Conservation (phyloP, 2,797 vertebrate genomes). For the Lagodon rhomboides region DNA sequence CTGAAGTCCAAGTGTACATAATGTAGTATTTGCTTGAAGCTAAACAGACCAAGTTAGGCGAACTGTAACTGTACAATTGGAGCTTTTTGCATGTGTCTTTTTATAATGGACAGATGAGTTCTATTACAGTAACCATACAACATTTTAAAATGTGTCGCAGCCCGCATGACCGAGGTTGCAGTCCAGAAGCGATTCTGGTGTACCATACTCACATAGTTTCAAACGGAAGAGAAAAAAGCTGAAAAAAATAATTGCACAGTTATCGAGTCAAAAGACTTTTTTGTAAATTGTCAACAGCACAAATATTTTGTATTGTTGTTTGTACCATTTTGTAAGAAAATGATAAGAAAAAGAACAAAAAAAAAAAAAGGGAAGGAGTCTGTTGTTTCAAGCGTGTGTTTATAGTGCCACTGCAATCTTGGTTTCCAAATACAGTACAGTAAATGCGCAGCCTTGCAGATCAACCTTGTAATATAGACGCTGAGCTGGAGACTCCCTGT, state of each 20-base stretch:
- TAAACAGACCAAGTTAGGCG: conserved; percentile 80
- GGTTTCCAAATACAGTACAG: conserved; percentile 87
- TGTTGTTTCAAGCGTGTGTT: conserved; percentile 93
- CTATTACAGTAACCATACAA: conserved; percentile 82
- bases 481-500: conserved; percentile 84
- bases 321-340: conserved; percentile 99
- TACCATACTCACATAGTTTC: conserved; percentile 83
- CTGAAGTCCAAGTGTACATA: conserved; percentile 84
- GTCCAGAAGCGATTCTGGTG: conserved; percentile 85
- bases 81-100: conserved; percentile 94
- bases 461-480: conserved; percentile 90
- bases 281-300: conserved; percentile 99
- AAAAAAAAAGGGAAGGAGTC: conserved; percentile 79
- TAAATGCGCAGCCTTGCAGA: conserved; percentile 90
- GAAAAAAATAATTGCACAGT: conserved; percentile 85
- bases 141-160: conserved; percentile 85
- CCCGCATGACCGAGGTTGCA: conserved; percentile 91
- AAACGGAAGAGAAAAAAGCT: conserved; percentile 62
- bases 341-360: conserved; percentile 62
- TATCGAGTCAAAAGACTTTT: conserved; percentile 86
- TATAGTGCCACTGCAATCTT: conserved; percentile 91
- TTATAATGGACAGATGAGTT: conserved; percentile 87
- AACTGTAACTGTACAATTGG: conserved; percentile 82
- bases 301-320: conserved; percentile 99
- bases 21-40: conserved; percentile 88